Conservation (phyloP, 2,113 vertebrate genomes). For the Pelecanoides urinatrix region DNA sequence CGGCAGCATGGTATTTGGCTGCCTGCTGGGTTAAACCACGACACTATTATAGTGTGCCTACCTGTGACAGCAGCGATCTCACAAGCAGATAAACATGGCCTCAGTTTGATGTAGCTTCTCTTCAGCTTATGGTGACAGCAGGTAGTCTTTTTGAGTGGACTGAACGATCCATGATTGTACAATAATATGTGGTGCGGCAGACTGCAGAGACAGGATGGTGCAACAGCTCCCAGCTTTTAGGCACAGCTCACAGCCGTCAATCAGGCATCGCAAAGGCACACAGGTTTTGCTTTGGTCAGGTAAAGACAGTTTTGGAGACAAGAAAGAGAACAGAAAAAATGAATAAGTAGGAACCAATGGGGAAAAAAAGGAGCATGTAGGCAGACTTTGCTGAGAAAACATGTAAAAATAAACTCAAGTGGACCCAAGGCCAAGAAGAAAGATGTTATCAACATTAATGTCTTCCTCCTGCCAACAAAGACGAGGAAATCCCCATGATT, state of each 20-base stretch:
- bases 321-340: not conserved
- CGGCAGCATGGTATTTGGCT: too few relatives aligned
- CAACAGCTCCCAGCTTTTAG: not conserved
- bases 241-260: not conserved
- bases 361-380: not conserved
- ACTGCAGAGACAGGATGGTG: not conserved
- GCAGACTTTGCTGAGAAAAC: not conserved
- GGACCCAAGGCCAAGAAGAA: not conserved
- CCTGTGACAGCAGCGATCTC: not conserved
- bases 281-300: rapidly evolving
- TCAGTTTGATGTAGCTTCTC: not conserved
- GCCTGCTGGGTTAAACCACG: too few relatives aligned
- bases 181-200: not conserved
- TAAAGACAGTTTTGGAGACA: not conserved
- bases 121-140: not conserved
- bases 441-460: not conserved
- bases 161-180: not conserved
- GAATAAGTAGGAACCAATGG: not conserved
- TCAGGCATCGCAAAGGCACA: rapidly evolving
- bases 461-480: not conserved
- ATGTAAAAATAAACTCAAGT: not conserved
- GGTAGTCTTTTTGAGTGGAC: not conserved
- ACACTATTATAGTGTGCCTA: not conserved
- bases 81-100: not conserved
- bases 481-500: not conserved